phyloP scores from a whole-genome alignment of 1,140 invertebrate species.

The Drosophila guanche region DNA sequence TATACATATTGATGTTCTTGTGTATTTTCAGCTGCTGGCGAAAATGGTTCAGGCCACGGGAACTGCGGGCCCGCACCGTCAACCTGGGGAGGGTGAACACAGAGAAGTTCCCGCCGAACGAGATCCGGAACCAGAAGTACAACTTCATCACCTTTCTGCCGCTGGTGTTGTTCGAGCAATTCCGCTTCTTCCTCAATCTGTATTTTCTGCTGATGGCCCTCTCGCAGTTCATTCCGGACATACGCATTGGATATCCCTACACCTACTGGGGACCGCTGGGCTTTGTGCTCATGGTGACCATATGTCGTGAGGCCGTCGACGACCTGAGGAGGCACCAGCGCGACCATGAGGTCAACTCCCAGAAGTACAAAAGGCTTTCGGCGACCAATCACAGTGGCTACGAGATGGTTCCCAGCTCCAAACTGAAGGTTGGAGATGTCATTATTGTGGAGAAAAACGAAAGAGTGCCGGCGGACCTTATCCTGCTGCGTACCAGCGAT shows the following conservation, averaged over 20 bases:
- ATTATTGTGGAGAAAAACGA: slow-evolving; percentile 96
- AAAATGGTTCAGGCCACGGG: slow-evolving; percentile 88
- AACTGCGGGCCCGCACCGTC: slow-evolving; percentile 87
- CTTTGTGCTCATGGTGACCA: slow-evolving; percentile 97
- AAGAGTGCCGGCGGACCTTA: slow-evolving; percentile 98
- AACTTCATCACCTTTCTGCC: slow-evolving; percentile 99
- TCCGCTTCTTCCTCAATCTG: slow-evolving; percentile 99
- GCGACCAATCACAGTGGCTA: slow-evolving; percentile 82
- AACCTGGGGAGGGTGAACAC: slow-evolving; percentile 86
- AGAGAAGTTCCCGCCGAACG: slow-evolving; percentile 96
- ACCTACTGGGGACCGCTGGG: slow-evolving; percentile 99
- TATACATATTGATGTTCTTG: slow-evolving; percentile 25
- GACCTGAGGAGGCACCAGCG: slow-evolving; percentile 95
- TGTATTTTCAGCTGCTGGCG: slow-evolving; percentile 87
- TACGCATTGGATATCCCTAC: slow-evolving; percentile 98
- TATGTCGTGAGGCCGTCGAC: slow-evolving; percentile 98
- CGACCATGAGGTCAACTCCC: slow-evolving; percentile 97
- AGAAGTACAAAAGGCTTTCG: slow-evolving; percentile 90
- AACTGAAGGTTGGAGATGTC: slow-evolving; percentile 90
- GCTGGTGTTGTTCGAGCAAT: slow-evolving; percentile 98
- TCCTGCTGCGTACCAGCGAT: slow-evolving; percentile 96
- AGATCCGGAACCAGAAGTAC: slow-evolving; percentile 99
- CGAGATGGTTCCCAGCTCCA: slow-evolving; percentile 86
- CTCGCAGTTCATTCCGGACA: slow-evolving; percentile 98
- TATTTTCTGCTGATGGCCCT: slow-evolving; percentile 99